A percentile compares a stretch with the other conserved stretches of the same genome.
phyloP scores from a whole-genome alignment of 2,113 vertebrate genomes.

The Heteronetta atricapilla region DNA sequence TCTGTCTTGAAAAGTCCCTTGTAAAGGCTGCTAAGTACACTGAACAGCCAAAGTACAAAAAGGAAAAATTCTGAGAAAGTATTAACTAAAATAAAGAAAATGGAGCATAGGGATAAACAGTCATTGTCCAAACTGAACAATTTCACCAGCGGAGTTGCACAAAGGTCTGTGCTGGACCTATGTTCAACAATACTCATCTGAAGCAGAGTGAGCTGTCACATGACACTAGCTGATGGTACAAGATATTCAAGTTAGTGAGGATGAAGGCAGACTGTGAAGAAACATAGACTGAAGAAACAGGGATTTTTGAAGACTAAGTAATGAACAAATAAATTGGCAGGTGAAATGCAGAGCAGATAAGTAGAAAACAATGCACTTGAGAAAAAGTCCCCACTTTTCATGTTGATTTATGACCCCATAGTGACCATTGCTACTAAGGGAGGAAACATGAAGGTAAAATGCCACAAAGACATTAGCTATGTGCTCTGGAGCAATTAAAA shows the following conservation, averaged over 20 bases:
- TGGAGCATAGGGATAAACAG: background rate
- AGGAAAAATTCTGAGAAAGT: background rate
- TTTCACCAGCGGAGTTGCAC: background rate
- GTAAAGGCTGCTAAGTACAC: background rate
- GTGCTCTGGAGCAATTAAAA: background rate
- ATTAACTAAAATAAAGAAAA: background rate
- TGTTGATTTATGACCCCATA: background rate
- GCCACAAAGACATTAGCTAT: background rate
- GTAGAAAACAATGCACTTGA: background rate
- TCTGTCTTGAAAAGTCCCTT: background rate
- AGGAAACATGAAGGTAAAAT: background rate
- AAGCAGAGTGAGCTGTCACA: background rate
- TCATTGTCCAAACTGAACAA: background rate
- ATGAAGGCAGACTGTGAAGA: background rate
- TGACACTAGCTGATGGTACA: background rate
- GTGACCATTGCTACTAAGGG: background rate
- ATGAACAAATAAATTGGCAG: background rate
- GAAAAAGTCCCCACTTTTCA: background rate
- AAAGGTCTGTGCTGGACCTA: background rate
- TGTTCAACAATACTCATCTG: background rate
- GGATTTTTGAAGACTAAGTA: background rate
- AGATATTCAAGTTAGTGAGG: background rate
- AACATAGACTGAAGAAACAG: background rate
- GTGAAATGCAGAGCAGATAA: background rate
- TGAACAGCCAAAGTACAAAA: background rate